These are phyloP conservation scores for Caenorhabditis virilis DNA, from an alignment of 2,888 invertebrate genomes.

Conservation along the genomic window DNA sequence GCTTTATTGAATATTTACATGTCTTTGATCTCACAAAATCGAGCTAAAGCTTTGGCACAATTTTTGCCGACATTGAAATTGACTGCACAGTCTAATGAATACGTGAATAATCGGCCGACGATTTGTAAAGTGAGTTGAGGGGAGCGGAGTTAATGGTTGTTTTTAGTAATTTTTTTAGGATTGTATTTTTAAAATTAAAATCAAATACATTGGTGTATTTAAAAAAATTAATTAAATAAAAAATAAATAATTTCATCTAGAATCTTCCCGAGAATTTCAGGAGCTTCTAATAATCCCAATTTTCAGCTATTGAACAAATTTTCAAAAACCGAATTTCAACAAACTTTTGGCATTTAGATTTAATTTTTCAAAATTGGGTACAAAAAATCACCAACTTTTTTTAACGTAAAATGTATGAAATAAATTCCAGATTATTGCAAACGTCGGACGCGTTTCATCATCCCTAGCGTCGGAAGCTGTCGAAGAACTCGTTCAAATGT, in stretches of 20 bases:
- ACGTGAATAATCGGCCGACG: constrained; percentile 26
- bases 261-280: too few species aligned
- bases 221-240: neutral
- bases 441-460: constrained; percentile 52
- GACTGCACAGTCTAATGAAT: constrained; percentile 27
- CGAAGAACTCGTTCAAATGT: constrained; percentile 49
- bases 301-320: too few species aligned
- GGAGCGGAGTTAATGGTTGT: neutral
- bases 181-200: too few species aligned
- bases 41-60: constrained; percentile 20
- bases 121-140: constrained; percentile 25
- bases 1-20: constrained; percentile 79
- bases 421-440: constrained; percentile 55
- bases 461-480: constrained; percentile 50
- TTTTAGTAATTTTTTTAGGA: too few species aligned
- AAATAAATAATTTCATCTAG: too few species aligned
- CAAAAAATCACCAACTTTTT: too few species aligned
- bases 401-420: too few species aligned
- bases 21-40: constrained; percentile 69
- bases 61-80: constrained; percentile 30
- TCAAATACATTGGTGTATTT: too few species aligned
- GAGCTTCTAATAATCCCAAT: too few species aligned
- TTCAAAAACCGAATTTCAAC: too few species aligned
- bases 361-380: too few species aligned
- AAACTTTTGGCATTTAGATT: too few species aligned